A percentile compares a stretch with the other conserved stretches of the same genome.
These are phyloP conservation scores for Melitaea athalia DNA, from an alignment of 2,888 invertebrate genomes.

Conservation along the genomic window DNA sequence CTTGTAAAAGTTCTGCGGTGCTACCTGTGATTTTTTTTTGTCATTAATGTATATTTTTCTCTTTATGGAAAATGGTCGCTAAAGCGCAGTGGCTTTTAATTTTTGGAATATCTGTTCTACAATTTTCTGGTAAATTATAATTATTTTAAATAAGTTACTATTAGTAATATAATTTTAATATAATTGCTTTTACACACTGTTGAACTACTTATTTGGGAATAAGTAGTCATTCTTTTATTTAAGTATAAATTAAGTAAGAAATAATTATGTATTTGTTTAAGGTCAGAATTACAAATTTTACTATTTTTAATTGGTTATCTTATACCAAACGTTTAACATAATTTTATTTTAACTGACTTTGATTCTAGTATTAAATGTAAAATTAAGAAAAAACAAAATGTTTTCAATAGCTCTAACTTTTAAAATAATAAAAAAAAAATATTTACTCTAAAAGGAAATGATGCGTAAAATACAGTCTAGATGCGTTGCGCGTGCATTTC, in stretches of 20 bases:
- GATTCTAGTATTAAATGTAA: background rate
- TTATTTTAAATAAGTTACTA: background rate
- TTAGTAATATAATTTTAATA: background rate
- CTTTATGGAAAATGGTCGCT: conserved; percentile 56
- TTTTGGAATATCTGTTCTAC: conserved; percentile 66
- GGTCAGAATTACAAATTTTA: no score
- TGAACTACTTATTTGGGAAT: background rate
- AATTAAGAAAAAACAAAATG: background rate
- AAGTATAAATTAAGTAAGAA: no score
- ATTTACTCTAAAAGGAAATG: conserved; percentile 26
- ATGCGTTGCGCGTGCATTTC: conserved; percentile 29
- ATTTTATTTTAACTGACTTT: no score
- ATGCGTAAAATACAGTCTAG: conserved; percentile 28
- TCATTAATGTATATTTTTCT: conserved; percentile 10
- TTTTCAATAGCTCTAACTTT: background rate
- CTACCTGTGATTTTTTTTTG: conserved; percentile 24
- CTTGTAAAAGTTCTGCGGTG: conserved; percentile 13
- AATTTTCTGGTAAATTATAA: conserved; percentile 60
- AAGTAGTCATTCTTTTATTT: no score
- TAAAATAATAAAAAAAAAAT: background rate
- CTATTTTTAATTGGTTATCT: no score
- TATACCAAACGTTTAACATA: no score
- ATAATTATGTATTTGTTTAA: no score
- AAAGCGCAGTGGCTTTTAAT: conserved; percentile 67
- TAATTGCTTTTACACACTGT: background rate